Conservation (phyloP, 2,797 vertebrate genomes). For the Margarornis squamiger region DNA sequence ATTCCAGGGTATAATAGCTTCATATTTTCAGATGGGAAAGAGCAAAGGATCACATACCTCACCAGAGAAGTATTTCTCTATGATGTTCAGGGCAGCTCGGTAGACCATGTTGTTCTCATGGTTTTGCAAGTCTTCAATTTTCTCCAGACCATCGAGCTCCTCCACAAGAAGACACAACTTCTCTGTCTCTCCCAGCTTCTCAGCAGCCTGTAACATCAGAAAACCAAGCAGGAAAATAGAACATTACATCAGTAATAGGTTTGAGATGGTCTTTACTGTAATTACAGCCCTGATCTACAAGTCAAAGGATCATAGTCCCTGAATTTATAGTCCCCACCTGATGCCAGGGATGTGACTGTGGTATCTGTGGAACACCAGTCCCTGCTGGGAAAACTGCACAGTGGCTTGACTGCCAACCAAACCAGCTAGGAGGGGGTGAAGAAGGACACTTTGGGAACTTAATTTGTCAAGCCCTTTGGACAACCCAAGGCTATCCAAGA, state of each 20-base stretch:
- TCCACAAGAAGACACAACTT: constrained; percentile 85
- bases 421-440: neutral
- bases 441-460: neutral
- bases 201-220: constrained; percentile 77
- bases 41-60: constrained; percentile 74
- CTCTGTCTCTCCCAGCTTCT: constrained; percentile 82
- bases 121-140: constrained; percentile 86
- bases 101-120: constrained; percentile 85
- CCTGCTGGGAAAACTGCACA: too few relatives aligned
- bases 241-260: neutral
- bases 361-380: accelerated
- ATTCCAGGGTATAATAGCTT: neutral
- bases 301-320: neutral
- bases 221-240: neutral
- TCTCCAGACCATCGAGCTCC: constrained; percentile 85
- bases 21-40: neutral
- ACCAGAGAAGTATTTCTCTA: constrained; percentile 85
- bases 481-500: neutral
- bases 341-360: neutral
- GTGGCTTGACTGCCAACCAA: neutral
- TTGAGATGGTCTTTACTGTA: neutral
- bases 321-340: neutral
- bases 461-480: neutral
- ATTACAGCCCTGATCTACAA: neutral
- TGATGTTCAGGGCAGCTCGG: constrained; percentile 79